Conservation (phyloP, 2,888 invertebrate species). For the Sussaba pulchella region DNA sequence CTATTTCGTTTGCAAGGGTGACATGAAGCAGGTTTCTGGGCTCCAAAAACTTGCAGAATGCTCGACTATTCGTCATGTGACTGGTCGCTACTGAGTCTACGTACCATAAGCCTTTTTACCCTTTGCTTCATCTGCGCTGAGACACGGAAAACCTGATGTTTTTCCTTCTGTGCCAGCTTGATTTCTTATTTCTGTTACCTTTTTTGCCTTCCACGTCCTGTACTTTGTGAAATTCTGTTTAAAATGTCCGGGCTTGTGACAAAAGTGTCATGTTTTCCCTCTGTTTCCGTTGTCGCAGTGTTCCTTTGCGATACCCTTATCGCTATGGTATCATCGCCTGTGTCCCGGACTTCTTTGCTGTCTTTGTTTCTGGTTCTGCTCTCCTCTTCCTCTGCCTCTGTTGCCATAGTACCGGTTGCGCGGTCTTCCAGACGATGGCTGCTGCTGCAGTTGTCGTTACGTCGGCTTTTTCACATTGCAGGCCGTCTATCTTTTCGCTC, state of each 20-base stretch:
- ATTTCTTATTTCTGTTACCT: constrained; percentile 32
- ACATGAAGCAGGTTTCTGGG: constrained; percentile 37
- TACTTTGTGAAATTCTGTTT: constrained; percentile 61
- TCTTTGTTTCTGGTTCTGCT: constrained; percentile 70
- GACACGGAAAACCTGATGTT: constrained; percentile 13
- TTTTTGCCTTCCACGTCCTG: constrained; percentile 55
- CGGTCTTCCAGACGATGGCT: too few relatives aligned
- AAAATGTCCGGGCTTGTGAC: constrained; percentile 61
- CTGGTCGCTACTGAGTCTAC: constrained; percentile 69
- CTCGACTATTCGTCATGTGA: constrained; percentile 65
- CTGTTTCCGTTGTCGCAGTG: background rate
- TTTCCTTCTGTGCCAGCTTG: constrained; percentile 23
- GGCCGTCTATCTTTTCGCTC: too few relatives aligned
- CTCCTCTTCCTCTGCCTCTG: too few relatives aligned
- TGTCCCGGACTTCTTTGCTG: constrained; percentile 44
- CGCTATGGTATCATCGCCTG: constrained; percentile 40
- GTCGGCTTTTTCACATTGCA: too few relatives aligned
- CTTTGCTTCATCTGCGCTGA: constrained; percentile 19
- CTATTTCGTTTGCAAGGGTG: constrained; percentile 58
- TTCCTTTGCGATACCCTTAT: constrained; percentile 36
- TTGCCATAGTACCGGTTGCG: too few relatives aligned
- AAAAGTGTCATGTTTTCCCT: constrained; percentile 48
- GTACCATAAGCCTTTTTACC: constrained; percentile 45
- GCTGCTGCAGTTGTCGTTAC: too few relatives aligned
- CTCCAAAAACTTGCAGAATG: constrained; percentile 55